Base-by-base conservation (phyloP, 2,113 vertebrate genomes). In the Hippolais icterina region DNA sequence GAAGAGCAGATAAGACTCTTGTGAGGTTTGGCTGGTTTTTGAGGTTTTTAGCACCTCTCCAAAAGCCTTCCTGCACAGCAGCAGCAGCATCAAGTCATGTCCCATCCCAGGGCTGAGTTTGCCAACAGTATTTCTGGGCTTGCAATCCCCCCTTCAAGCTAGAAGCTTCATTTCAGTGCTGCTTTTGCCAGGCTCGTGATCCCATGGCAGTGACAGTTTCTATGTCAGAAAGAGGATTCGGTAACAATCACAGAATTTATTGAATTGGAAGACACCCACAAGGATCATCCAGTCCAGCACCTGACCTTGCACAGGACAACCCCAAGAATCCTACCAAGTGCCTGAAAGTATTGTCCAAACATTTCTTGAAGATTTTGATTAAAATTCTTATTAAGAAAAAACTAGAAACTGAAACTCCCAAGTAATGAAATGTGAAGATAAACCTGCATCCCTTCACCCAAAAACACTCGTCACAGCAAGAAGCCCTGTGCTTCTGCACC, bases 291-390 rank as follows among this genome's bases (percentile, higher is more conserved):
- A 68, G 24, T 25, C 39, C 4, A 0, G 54, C 20, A 8, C 28
- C 37, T 21, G 33, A 25, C 37, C 28, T 23, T 24, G 52, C 46
- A 53, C 16, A 53, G 39, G 61, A n/a, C 39, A 53, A 14, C 28
- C 24, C 46, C 78, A 68, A n/a, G 9, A 68, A 60, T n/a, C 39
- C 24, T 28, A 41, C 21, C 14, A 54, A 2, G 23, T 25, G 12
- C 28, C 78, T 31, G 16, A 75, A 6, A 60, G 9, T 2, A 0
- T 4, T 14, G 6, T 21, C 33, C 72, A 46, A 78, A 46, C 1
- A 1, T 44, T 24, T 19, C 77, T 11, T 11, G 13, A 5, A 46
- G 21, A 52, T 50, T 41, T 68, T 1, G 0, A 65, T 0, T 23
- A 12, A 65, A 75, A 33, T 42, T 44, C 25, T 61, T 24, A 8